These are phyloP conservation scores for Phallusia fumigata DNA, from an alignment of 23 tunicate genomes.

Conservation along the genomic window DNA sequence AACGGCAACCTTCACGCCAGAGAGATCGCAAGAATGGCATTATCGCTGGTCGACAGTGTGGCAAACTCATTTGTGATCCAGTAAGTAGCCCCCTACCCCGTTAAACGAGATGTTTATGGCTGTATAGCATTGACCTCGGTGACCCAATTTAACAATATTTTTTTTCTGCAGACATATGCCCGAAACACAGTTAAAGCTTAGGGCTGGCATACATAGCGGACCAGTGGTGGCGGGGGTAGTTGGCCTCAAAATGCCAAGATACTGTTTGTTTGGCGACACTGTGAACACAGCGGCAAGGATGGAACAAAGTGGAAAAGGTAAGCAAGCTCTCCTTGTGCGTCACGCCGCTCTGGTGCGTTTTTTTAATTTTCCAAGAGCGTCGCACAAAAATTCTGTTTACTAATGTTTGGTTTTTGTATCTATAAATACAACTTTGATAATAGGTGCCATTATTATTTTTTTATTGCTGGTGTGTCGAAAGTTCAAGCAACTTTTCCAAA, in stretches of 20 bases:
- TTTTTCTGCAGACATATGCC: slow-evolving; percentile 76
- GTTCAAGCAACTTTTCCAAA: too few species aligned
- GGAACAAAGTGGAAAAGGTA: slow-evolving; percentile 96
- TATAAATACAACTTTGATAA: too few species aligned
- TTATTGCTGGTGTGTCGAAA: too few species aligned
- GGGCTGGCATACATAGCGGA: slow-evolving; percentile 94
- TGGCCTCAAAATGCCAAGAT: slow-evolving; percentile 97
- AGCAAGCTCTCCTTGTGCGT: background rate
- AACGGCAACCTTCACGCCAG: slow-evolving; percentile 72
- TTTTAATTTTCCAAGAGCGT: too few species aligned
- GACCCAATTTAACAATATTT: too few species aligned
- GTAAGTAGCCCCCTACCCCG: slow-evolving; percentile 41
- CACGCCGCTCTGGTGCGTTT: too few species aligned
- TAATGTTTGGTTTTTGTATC: too few species aligned
- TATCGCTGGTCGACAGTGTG: slow-evolving; percentile 54
- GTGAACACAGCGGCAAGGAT: slow-evolving; percentile 98
- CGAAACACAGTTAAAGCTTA: slow-evolving; percentile 42
- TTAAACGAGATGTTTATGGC: too few species aligned
- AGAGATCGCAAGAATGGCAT: slow-evolving; percentile 88
- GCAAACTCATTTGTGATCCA: slow-evolving; percentile 49
- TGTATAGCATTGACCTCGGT: too few species aligned
- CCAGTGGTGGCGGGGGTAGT: slow-evolving; percentile 99
- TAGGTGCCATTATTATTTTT: too few species aligned
- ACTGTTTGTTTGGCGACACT: slow-evolving; percentile 98
- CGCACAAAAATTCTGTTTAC: too few species aligned